Evolutionary conservation across 2,888 invertebrate genomes (phyloP).

Genomic region (Pristionchus exspectatus): DNA sequence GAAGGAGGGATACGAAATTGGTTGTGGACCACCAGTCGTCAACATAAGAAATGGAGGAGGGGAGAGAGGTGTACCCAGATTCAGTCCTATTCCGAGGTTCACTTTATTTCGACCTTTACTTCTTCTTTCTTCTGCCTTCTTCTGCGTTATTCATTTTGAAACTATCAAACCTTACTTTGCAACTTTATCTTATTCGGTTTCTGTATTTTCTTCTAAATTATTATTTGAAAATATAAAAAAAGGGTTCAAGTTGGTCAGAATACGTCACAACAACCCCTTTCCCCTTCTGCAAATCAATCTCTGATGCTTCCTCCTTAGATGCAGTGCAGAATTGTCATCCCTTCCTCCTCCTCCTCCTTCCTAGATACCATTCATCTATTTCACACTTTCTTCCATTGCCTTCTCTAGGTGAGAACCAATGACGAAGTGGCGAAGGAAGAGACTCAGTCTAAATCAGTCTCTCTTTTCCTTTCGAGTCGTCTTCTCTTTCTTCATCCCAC

Average conservation of each 20-base stretch:
- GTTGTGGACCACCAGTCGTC: neutral
- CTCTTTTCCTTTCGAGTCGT: too few relatives aligned
- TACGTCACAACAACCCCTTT: neutral
- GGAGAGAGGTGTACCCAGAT: neutral
- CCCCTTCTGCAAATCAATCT: neutral
- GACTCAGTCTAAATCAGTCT: too few relatives aligned
- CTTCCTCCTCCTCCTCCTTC: neutral
- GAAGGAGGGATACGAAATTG: constrained; percentile 3
- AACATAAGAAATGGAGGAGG: neutral
- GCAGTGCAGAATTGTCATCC: neutral
- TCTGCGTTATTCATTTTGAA: neutral
- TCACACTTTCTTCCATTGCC: neutral
- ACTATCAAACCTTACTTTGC: neutral
- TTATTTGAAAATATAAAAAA: too few relatives aligned
- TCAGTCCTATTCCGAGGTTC: too few relatives aligned
- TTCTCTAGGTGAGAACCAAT: neutral
- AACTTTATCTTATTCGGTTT: too few relatives aligned
- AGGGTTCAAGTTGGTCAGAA: neutral
- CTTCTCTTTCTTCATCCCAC: too few relatives aligned
- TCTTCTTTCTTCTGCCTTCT: neutral
- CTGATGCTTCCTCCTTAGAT: neutral
- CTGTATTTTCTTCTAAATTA: too few relatives aligned
- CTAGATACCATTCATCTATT: neutral
- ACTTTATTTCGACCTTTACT: neutral
- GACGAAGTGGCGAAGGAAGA: neutral